Percentiles rank a stretch among this genome's conserved stretches.
phyloP scores from a whole-genome alignment of 2,113 vertebrate genomes.

The Galbula dea region DNA sequence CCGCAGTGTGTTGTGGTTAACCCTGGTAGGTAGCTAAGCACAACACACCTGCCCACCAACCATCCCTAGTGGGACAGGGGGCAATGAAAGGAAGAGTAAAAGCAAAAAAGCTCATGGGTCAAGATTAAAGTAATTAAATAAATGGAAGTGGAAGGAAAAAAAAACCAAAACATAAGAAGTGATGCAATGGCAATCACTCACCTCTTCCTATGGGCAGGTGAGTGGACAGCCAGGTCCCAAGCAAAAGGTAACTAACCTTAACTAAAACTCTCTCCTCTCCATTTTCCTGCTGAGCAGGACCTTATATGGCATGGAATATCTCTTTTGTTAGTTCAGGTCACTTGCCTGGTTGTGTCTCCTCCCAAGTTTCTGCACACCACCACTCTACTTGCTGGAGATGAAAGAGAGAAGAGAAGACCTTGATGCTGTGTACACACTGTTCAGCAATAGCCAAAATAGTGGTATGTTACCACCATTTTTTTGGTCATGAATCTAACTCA shows the following conservation, averaged over 20 bases:
- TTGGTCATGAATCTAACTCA: neutral
- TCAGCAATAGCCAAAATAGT: neutral
- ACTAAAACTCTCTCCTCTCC: neutral
- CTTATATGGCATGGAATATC: neutral
- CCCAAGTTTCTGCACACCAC: fast-evolving
- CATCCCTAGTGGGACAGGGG: no score
- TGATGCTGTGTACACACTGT: neutral
- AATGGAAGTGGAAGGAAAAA: neutral
- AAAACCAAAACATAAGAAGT: neutral
- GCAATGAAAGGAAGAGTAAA: neutral
- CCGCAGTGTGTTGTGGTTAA: neutral
- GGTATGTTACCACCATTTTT: neutral
- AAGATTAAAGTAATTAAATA: neutral
- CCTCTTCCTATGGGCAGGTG: neutral
- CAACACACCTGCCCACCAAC: fast-evolving
- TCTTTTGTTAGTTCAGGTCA: neutral
- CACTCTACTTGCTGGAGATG: fast-evolving
- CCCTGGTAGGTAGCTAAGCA: neutral
- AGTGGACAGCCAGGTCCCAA: neutral
- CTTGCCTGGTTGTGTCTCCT: neutral
- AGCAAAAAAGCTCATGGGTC: neutral
- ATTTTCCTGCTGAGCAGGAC: neutral
- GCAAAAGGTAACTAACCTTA: neutral
- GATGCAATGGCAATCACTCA: neutral
- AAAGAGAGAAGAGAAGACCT: neutral